A percentile compares a stretch with the other conserved stretches of the same genome.
These are phyloP conservation scores for Amiota minor DNA, from an alignment of 2,888 invertebrate species.

Conservation along the genomic window DNA sequence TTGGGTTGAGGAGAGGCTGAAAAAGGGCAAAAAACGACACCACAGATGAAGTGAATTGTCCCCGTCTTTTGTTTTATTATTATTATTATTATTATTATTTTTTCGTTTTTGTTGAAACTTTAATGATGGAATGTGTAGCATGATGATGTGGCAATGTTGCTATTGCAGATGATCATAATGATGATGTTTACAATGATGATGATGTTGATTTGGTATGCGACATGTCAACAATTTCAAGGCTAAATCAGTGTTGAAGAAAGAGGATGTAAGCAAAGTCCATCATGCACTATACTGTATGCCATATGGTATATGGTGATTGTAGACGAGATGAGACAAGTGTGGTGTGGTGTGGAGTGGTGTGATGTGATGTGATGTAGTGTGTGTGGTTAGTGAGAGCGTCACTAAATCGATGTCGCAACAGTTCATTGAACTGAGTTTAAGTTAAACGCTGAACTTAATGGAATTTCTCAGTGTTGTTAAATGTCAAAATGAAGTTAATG, in stretches of 20 bases:
- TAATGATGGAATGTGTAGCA: conserved; percentile 27
- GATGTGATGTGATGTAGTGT: neutral
- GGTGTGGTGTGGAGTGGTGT: too few relatives aligned
- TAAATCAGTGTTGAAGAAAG: conserved; percentile 12
- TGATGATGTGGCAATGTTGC: conserved; percentile 19
- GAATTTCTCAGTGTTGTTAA: conserved; percentile 13
- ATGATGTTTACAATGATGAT: neutral
- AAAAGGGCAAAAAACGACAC: too few relatives aligned
- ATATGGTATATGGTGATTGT: neutral
- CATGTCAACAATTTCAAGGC: conserved; percentile 45
- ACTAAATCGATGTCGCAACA: neutral
- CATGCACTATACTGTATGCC: too few relatives aligned
- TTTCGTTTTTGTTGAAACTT: neutral
- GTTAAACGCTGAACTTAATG: neutral
- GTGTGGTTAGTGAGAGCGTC: too few relatives aligned
- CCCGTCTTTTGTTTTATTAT: conserved; percentile 17
- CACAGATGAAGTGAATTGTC: too few relatives aligned
- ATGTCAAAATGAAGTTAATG: too few relatives aligned
- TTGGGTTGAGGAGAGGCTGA: too few relatives aligned
- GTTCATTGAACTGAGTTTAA: conserved; percentile 14
- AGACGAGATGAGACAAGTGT: neutral
- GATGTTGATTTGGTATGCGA: conserved; percentile 40
- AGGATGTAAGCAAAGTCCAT: neutral
- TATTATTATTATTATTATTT: neutral
- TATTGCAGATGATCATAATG: neutral